A percentile compares a stretch with the other conserved stretches of the same genome.
phyloP scores from a whole-genome alignment of 1,140 invertebrate species.

The Trichoplusia ni region DNA sequence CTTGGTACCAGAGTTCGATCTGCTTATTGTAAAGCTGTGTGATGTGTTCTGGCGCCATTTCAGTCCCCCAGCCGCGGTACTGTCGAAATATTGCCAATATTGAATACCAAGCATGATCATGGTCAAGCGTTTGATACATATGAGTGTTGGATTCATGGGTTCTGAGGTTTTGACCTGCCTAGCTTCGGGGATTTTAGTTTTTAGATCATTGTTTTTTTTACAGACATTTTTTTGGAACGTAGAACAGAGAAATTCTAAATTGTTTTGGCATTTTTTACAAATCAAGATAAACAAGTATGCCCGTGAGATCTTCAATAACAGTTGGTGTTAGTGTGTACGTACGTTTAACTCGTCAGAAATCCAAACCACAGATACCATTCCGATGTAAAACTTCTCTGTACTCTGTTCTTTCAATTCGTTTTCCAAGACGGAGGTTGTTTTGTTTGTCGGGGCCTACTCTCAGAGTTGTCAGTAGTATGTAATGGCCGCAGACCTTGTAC shows the following conservation, averaged over 20 bases:
- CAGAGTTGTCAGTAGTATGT: slow-evolving; percentile 19
- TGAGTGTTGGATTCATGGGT: slow-evolving; percentile 3
- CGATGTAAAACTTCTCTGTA: slow-evolving; percentile 17
- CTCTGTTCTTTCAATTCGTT: background rate
- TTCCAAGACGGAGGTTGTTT: background rate
- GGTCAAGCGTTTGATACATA: slow-evolving; percentile 26
- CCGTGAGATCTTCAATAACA: too few species aligned
- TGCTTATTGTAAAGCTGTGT: slow-evolving; percentile 90
- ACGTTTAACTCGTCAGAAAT: slow-evolving; percentile 12
- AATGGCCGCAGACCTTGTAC: slow-evolving; percentile 88
- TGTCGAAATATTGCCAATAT: slow-evolving; percentile 79
- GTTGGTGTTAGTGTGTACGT: slow-evolving; percentile 1
- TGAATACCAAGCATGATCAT: slow-evolving; percentile 70
- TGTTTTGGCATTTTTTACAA: background rate
- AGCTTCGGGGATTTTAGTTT: slow-evolving; percentile 4
- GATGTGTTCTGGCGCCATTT: slow-evolving; percentile 90
- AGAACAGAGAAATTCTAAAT: slow-evolving; percentile 18
- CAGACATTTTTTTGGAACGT: slow-evolving; percentile 2
- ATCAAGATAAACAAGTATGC: too few species aligned
- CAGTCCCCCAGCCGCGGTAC: slow-evolving; percentile 94
- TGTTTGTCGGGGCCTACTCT: slow-evolving; percentile 11
- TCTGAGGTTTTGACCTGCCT: background rate
- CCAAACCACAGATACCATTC: background rate
- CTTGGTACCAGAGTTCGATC: slow-evolving; percentile 93
- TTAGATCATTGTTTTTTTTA: background rate